Evolutionary conservation across 2,113 vertebrate genomes (phyloP).

Genomic region (Australoheros scitulus): DNA sequence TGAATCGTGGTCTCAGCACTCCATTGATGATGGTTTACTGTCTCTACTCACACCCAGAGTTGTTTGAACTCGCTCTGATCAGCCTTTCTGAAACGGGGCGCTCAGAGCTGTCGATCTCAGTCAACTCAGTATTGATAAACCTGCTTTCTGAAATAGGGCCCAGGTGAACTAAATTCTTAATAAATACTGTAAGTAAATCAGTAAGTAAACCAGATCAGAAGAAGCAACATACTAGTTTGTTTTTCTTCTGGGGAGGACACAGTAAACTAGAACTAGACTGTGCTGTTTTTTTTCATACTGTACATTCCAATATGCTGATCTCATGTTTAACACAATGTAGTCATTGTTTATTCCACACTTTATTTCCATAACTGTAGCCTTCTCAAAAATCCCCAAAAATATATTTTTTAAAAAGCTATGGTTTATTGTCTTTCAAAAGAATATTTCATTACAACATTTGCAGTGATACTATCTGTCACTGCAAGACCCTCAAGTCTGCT

Average conservation of each 20-base stretch:
- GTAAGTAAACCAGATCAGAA: not conserved
- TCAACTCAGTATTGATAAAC: too few relatives aligned
- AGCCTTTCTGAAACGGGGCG: not conserved
- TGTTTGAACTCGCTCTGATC: not conserved
- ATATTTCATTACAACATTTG: not conserved
- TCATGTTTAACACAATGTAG: not conserved
- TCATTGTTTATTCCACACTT: constrained; percentile 1
- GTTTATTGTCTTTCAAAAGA: not conserved
- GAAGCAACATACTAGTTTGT: not conserved
- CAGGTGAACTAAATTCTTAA: not conserved
- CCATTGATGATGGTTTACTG: not conserved
- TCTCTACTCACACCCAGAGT: not conserved
- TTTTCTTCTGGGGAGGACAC: not conserved
- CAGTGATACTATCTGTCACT: not conserved
- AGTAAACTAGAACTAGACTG: not conserved
- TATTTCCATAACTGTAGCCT: not conserved
- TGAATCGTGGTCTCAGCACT: not conserved
- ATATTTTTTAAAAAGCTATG: not conserved
- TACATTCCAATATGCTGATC: constrained; percentile 9
- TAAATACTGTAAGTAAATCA: not conserved
- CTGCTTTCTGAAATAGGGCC: not conserved
- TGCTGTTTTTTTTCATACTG: not conserved
- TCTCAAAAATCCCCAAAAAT: constrained; percentile 15
- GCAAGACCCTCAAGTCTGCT: not conserved
- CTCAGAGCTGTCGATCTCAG: not conserved